Percentiles rank a stretch among this genome's conserved stretches.
These are phyloP conservation scores for Psilanteris sp. DNA, from an alignment of 1,140 invertebrate genomes.

Conservation along the genomic window DNA sequence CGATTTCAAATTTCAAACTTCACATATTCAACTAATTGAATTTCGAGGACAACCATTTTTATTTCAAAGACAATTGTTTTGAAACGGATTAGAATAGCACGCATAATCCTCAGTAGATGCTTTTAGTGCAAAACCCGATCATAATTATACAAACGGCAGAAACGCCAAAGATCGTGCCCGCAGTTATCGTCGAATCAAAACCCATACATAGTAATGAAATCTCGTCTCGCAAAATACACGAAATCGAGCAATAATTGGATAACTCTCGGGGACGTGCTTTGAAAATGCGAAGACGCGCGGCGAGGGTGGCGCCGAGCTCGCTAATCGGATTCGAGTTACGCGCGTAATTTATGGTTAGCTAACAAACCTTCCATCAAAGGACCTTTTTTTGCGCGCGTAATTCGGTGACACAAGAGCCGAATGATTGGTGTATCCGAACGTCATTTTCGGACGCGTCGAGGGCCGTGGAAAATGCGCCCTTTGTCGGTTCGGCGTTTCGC, in stretches of 20 bases:
- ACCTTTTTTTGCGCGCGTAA: slow-evolving; percentile 27
- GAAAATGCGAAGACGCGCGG: slow-evolving; percentile 30
- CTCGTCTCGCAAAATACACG: slow-evolving; percentile 33
- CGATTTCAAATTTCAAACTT: too few species aligned
- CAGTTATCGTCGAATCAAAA: background rate
- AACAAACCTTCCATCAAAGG: slow-evolving; percentile 52
- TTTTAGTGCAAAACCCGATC: too few species aligned
- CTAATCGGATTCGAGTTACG: slow-evolving; percentile 36
- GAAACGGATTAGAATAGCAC: too few species aligned
- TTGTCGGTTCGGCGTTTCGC: slow-evolving; percentile 32
- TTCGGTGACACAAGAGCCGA: slow-evolving; percentile 27
- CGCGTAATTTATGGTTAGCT: slow-evolving; percentile 46
- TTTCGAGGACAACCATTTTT: too few species aligned
- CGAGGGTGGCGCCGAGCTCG: slow-evolving; percentile 7
- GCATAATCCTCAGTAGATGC: too few species aligned
- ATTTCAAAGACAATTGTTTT: too few species aligned
- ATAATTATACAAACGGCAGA: too few species aligned
- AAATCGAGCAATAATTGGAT: slow-evolving; percentile 45
- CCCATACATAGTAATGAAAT: slow-evolving; percentile 15
- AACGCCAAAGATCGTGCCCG: too few species aligned
- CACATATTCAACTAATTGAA: too few species aligned
- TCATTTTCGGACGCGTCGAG: slow-evolving; percentile 43
- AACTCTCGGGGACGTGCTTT: slow-evolving; percentile 22
- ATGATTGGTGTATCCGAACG: slow-evolving; percentile 38
- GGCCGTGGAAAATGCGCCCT: slow-evolving; percentile 40